Evolutionary conservation across 2,888 invertebrate species (phyloP).

Genomic region (Auanema sp.): DNA sequence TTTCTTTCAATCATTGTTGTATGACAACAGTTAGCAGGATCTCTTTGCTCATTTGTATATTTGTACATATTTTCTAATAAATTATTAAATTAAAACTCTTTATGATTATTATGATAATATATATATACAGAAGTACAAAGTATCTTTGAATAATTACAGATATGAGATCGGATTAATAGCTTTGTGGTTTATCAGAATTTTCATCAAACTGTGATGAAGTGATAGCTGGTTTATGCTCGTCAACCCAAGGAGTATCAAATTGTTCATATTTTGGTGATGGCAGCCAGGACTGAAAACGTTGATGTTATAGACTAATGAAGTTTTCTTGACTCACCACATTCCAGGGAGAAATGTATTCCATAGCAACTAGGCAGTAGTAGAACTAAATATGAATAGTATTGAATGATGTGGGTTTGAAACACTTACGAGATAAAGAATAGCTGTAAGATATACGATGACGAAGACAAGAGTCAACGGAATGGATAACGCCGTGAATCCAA

Average conservation of each 20-base stretch:
- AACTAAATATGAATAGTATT: constrained; percentile 28
- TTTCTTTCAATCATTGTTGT: too few species aligned
- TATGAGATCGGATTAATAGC: constrained; percentile 9
- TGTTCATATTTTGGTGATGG: constrained; percentile 34
- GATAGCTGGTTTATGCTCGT: constrained; percentile 8
- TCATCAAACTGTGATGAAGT: background rate
- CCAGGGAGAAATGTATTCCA: constrained; percentile 19
- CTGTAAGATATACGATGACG: constrained; percentile 39
- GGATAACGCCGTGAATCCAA: constrained; percentile 34
- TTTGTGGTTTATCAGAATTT: too few species aligned
- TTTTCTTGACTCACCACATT: background rate
- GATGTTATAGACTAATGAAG: background rate
- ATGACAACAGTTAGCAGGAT: too few species aligned
- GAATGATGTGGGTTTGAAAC: background rate
- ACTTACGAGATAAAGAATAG: constrained; percentile 44
- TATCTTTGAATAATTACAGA: background rate
- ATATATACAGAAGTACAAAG: too few species aligned
- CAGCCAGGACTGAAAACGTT: constrained; percentile 28
- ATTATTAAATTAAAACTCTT: too few species aligned
- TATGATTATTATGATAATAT: too few species aligned
- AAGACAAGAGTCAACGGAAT: constrained; percentile 35
- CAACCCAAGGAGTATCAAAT: constrained; percentile 50
- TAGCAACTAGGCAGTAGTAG: constrained; percentile 45
- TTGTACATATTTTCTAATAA: too few species aligned
- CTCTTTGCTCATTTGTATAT: too few species aligned